phyloP scores from a whole-genome alignment of 1,140 invertebrate species.

The Habropoda laboriosa region DNA sequence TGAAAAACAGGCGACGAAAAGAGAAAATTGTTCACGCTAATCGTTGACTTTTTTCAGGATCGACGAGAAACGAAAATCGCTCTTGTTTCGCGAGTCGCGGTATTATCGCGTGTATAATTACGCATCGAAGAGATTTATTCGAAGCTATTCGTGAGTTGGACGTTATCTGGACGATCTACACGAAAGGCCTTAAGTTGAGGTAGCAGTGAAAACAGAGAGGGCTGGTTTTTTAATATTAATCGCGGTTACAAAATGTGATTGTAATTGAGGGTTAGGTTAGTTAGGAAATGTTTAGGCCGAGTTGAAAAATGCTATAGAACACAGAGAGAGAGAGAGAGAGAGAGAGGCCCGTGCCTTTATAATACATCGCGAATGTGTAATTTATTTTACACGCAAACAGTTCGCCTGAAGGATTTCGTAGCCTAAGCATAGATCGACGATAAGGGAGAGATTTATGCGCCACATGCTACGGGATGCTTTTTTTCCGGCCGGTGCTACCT shows the following conservation, averaged over 20 bases:
- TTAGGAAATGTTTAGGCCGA: background rate
- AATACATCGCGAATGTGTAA: slow-evolving; percentile 19
- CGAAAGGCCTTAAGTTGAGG: too few relatives aligned
- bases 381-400: slow-evolving; percentile 26
- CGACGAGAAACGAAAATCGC: too few relatives aligned
- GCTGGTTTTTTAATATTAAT: background rate
- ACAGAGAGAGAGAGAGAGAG: too few relatives aligned
- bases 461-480: background rate
- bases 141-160: too few relatives aligned
- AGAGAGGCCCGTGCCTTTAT: too few relatives aligned
- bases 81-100: too few relatives aligned
- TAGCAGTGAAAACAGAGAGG: too few relatives aligned
- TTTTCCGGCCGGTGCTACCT: background rate
- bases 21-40: background rate
- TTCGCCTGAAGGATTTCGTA: slow-evolving; percentile 16
- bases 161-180: too few relatives aligned
- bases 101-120: too few relatives aligned
- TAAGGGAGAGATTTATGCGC: slow-evolving; percentile 21
- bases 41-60: too few relatives aligned
- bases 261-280: background rate
- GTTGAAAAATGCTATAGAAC: slow-evolving; percentile 19
- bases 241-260: slow-evolving; percentile 2
- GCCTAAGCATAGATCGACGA: slow-evolving; percentile 6
- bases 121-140: too few relatives aligned
- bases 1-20: slow-evolving; percentile 9